Percentiles rank a stretch among this genome's conserved stretches.
These are phyloP conservation scores for Leptopilina drosophilae DNA, from an alignment of 2,888 invertebrate genomes.

Conservation along the genomic window DNA sequence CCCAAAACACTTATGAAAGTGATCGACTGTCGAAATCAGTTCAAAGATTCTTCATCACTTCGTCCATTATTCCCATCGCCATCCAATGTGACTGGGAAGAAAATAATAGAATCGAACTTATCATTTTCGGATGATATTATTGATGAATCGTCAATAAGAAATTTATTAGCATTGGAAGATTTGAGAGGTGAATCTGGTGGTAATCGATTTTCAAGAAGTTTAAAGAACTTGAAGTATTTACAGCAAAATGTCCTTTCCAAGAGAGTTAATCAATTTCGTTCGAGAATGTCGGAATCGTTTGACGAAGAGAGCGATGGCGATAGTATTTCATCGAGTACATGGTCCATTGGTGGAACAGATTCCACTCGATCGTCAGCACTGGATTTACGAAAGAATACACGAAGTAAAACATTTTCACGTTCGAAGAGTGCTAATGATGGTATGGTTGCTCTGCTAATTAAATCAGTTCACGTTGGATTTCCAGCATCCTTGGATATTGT, in stretches of 20 bases:
- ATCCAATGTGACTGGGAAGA: constrained; percentile 46
- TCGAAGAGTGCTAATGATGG: constrained; percentile 79
- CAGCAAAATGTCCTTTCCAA: constrained; percentile 81
- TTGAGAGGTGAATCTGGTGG: constrained; percentile 79
- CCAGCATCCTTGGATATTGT: constrained; percentile 67
- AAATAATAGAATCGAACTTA: constrained; percentile 61
- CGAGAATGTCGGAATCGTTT: constrained; percentile 64
- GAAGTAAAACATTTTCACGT: constrained; percentile 63
- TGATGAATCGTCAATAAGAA: constrained; percentile 72
- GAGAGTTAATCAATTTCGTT: constrained; percentile 80
- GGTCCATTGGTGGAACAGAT: constrained; percentile 63
- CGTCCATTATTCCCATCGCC: constrained; percentile 41
- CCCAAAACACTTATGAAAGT: constrained; percentile 55
- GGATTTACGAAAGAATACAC: constrained; percentile 57
- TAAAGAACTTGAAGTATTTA: constrained; percentile 82
- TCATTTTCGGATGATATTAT: constrained; percentile 70
- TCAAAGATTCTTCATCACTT: constrained; percentile 50
- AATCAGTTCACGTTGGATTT: constrained; percentile 78
- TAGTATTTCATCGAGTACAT: constrained; percentile 62
- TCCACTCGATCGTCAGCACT: constrained; percentile 63
- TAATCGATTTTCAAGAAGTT: constrained; percentile 79
- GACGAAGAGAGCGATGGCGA: constrained; percentile 78
- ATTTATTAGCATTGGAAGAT: constrained; percentile 80
- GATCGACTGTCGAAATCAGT: constrained; percentile 55
- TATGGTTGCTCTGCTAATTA: constrained; percentile 83